phyloP scores from a whole-genome alignment of 2,888 invertebrate species.

The Maniola hyperantus region DNA sequence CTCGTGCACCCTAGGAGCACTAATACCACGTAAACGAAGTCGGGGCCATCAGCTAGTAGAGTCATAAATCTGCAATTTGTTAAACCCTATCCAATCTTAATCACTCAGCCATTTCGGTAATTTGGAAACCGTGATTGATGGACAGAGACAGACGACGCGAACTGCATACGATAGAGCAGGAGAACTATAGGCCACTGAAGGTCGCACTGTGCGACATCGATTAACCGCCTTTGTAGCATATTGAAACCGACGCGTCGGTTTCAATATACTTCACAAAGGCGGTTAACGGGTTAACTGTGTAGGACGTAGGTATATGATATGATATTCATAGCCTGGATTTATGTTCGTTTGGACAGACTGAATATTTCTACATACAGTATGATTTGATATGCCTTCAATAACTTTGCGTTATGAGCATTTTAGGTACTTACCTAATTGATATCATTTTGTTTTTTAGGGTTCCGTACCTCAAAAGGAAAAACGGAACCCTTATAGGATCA shows the following conservation, averaged over 20 bases:
- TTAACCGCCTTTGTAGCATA: slow-evolving; percentile 7
- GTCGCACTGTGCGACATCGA: not conserved
- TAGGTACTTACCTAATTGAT: too few relatives aligned
- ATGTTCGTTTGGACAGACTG: not conserved
- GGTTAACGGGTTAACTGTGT: slow-evolving; percentile 10
- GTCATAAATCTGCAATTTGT: not conserved
- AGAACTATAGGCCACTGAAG: not conserved
- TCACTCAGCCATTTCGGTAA: not conserved
- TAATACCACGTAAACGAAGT: too few relatives aligned
- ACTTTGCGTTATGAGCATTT: too few relatives aligned
- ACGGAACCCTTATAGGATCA: too few relatives aligned
- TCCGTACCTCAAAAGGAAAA: too few relatives aligned
- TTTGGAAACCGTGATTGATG: slow-evolving; percentile 1
- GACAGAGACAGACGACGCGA: not conserved
- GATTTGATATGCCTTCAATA: too few relatives aligned
- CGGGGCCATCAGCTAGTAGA: not conserved
- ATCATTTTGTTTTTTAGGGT: too few relatives aligned
- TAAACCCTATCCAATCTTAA: slow-evolving; percentile 3
- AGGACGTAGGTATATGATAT: too few relatives aligned
- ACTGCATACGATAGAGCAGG: not conserved
- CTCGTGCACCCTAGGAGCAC: too few relatives aligned
- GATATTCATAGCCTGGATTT: slow-evolving; percentile 12
- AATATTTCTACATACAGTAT: not conserved
- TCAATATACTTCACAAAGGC: slow-evolving; percentile 4
- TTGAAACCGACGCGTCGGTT: slow-evolving; percentile 3